Evolutionary conservation across 2,888 invertebrate species (phyloP), one percentile per base, ranked within the genome.

Genomic region (Nephrocerus scutellatus): DNA sequence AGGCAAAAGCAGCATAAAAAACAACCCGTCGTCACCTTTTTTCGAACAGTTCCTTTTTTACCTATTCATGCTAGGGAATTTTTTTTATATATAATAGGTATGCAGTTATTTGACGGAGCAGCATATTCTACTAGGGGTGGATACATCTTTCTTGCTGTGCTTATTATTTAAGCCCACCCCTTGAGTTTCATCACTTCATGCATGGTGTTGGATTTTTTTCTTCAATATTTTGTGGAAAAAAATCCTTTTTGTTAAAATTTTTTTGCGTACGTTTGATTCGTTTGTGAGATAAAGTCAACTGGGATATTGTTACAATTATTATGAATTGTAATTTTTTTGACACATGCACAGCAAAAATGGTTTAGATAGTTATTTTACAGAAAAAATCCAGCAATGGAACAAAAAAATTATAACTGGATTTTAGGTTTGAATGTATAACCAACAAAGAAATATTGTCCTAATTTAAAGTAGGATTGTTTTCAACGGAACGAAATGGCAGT

Each of bases 271-370:
- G 52, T 59, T 55, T 59, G 61, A 62, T 62, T 62, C 59, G 56
- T 55, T 61, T 59, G 59, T 56, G 54, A 60, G 61, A 62, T 62
- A 62, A 62, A 61, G 61, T 62, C 61, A 62, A 62, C 56, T 55
- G 50, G 50, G n/a, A n/a, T n/a, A n/a, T n/a, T n/a, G n/a, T n/a
- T n/a, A n/a, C n/a, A n/a, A n/a, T n/a, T n/a, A n/a, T n/a, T n/a
- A n/a, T n/a, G n/a, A n/a, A n/a, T n/a, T n/a, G n/a, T n/a, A n/a
- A n/a, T n/a, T n/a, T n/a, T n/a, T n/a, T n/a, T n/a, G n/a, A n/a
- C n/a, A n/a, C n/a, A n/a, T n/a, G n/a, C n/a, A n/a, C n/a, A n/a
- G 23, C 30, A 30, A 30, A 30, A 30, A 30, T 15, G 23, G 14
- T 31, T 31, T 31, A n/a, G 23, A 31, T n/a, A n/a, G n/a, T n/a